A percentile compares a stretch with the other conserved stretches of the same genome.
Conservation (phyloP, 2,888 invertebrate species). For the Eueremaeus valkanovi region DNA sequence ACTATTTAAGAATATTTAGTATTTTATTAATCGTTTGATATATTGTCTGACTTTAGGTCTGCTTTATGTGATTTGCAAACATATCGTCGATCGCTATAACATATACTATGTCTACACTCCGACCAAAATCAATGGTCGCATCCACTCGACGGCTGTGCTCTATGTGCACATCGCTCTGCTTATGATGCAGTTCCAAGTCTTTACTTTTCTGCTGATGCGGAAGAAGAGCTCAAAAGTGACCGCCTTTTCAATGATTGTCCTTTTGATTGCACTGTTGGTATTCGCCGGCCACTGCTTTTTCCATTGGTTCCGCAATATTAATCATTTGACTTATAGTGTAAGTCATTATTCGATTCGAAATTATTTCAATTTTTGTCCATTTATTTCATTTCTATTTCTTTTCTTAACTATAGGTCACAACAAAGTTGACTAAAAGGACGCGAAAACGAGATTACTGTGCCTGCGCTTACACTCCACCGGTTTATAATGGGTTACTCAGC, state of each 20-base stretch:
- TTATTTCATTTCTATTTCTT: constrained; percentile 18
- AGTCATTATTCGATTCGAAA: not conserved
- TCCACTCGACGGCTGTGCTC: constrained; percentile 74
- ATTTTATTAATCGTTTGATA: not conserved
- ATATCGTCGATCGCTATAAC: constrained; percentile 90
- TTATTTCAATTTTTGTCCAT: not conserved
- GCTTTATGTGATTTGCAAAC: constrained; percentile 81
- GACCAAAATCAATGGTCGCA: constrained; percentile 71
- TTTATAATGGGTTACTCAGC: constrained; percentile 37
- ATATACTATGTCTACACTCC: constrained; percentile 91
- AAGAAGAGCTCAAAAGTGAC: constrained; percentile 39
- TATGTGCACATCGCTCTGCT: constrained; percentile 63
- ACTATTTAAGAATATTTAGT: not conserved
- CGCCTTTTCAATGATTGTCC: constrained; percentile 58
- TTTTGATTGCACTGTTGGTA: constrained; percentile 63
- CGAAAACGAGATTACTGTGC: constrained; percentile 41
- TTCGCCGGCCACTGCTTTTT: constrained; percentile 57
- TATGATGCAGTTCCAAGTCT: constrained; percentile 44
- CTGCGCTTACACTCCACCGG: constrained; percentile 43
- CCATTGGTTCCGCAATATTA: constrained; percentile 53
- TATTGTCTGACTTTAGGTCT: constrained; percentile 55
- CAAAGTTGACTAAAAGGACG: constrained; percentile 26
- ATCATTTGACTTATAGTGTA: constrained; percentile 43
- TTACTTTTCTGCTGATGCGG: constrained; percentile 39
- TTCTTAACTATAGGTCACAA: constrained; percentile 38